These are phyloP conservation scores for Stenopsyche tienmushanensis DNA, from an alignment of 1,140 invertebrate species.

Conservation along the genomic window DNA sequence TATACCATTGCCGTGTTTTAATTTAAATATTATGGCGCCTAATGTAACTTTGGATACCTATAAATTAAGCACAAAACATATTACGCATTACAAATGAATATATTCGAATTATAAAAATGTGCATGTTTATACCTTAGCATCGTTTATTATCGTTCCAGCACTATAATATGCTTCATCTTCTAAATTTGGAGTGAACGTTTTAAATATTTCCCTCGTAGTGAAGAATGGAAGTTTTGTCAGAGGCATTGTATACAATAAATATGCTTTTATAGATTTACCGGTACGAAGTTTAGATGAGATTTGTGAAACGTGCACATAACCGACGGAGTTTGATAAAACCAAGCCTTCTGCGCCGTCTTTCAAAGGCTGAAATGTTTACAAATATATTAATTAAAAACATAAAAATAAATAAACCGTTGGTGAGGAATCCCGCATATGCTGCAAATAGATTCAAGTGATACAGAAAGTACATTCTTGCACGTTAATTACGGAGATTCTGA, in stretches of 20 bases:
- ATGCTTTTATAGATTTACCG: conserved; percentile 54
- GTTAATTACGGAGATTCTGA: too few relatives aligned
- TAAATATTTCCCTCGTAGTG: conserved; percentile 50
- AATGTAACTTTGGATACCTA: conserved; percentile 33
- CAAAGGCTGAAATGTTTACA: conserved; percentile 46
- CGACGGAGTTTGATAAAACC: conserved; percentile 55
- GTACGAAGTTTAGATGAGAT: conserved; percentile 44
- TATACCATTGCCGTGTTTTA: conserved; percentile 23
- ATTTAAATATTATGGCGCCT: conserved; percentile 31
- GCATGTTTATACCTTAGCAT: conserved; percentile 46
- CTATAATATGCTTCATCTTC: conserved; percentile 47
- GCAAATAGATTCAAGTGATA: too few relatives aligned
- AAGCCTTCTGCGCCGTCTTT: conserved; percentile 60
- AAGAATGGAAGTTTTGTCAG: conserved; percentile 61
- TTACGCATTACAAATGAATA: not conserved
- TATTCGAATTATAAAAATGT: not conserved
- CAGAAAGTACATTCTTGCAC: too few relatives aligned
- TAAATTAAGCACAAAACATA: not conserved
- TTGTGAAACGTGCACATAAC: conserved; percentile 58
- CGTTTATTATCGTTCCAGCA: conserved; percentile 48
- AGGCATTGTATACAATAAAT: conserved; percentile 67
- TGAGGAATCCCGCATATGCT: too few relatives aligned
- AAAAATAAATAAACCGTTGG: not conserved
- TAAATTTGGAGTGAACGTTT: conserved; percentile 45
- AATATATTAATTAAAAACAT: not conserved